Conservation (phyloP, 2,888 invertebrate species). For the Lithophane ornitopus region DNA sequence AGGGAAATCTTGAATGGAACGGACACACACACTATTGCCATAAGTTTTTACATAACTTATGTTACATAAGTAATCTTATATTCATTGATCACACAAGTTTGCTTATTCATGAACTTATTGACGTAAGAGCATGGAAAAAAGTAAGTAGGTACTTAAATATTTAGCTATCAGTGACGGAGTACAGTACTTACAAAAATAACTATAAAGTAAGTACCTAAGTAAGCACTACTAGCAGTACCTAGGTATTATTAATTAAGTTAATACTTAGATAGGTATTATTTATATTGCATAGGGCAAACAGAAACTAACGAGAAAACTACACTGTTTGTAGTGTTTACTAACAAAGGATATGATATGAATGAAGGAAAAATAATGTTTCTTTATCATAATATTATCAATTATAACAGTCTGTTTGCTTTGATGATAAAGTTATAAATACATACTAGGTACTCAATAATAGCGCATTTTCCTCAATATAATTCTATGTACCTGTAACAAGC, state of each 20-base stretch:
- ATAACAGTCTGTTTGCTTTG: background rate
- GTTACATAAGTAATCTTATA: background rate
- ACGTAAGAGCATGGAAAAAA: background rate
- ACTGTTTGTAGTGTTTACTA: background rate
- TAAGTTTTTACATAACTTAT: too few species aligned
- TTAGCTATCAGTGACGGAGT: background rate
- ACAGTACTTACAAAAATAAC: too few species aligned
- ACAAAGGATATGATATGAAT: slow-evolving; percentile 10
- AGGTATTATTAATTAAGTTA: too few species aligned
- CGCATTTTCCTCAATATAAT: background rate
- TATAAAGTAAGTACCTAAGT: too few species aligned
- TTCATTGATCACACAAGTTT: slow-evolving; percentile 6
- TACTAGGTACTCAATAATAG: slow-evolving; percentile 3
- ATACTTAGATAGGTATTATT: background rate
- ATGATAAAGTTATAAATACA: background rate
- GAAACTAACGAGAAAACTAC: background rate
- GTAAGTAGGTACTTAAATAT: background rate
- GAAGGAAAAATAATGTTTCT: background rate
- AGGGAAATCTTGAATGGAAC: background rate
- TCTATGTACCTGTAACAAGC: background rate
- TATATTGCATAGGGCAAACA: background rate
- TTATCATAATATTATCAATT: slow-evolving; percentile 6
- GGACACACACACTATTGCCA: background rate
- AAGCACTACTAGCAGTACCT: too few species aligned
- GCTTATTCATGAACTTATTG: slow-evolving; percentile 5